These are phyloP conservation scores for Hipparchia semele DNA, from an alignment of 2,888 invertebrate genomes.

Conservation along the genomic window DNA sequence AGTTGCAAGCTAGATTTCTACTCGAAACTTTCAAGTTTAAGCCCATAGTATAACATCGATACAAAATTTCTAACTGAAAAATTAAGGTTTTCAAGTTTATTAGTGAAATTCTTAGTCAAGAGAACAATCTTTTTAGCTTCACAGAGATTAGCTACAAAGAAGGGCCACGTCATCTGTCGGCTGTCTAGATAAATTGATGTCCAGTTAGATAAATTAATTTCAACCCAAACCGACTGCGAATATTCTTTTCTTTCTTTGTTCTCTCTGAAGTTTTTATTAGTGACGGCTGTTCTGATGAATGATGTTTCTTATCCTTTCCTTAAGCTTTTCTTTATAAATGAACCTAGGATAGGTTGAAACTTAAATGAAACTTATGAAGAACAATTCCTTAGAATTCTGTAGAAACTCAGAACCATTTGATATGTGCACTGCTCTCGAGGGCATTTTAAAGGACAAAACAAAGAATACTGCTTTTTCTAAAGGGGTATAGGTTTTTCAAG, in stretches of 20 bases:
- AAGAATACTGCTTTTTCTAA: not conserved
- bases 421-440: no score
- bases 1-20: no score
- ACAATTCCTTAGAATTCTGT: no score
- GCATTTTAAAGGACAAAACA: no score
- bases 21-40: no score
- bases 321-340: not conserved
- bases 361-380: not conserved
- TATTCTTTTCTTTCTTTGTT: constrained; percentile 7
- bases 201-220: constrained; percentile 10
- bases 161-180: not conserved
- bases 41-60: not conserved
- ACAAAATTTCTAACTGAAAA: not conserved
- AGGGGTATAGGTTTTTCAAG: not conserved
- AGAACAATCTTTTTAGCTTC: not conserved
- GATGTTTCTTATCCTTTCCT: not conserved
- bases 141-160: not conserved
- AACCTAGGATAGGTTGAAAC: no score
- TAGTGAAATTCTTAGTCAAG: not conserved
- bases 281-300: constrained; percentile 2
- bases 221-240: constrained; percentile 7
- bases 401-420: no score
- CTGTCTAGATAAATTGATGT: constrained; percentile 14
- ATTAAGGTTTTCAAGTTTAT: not conserved
- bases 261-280: not conserved